Evolutionary conservation across 2,113 vertebrate genomes (phyloP), one percentile per base, ranked within the genome.

Genomic region (Rhagologus leucostigma): DNA sequence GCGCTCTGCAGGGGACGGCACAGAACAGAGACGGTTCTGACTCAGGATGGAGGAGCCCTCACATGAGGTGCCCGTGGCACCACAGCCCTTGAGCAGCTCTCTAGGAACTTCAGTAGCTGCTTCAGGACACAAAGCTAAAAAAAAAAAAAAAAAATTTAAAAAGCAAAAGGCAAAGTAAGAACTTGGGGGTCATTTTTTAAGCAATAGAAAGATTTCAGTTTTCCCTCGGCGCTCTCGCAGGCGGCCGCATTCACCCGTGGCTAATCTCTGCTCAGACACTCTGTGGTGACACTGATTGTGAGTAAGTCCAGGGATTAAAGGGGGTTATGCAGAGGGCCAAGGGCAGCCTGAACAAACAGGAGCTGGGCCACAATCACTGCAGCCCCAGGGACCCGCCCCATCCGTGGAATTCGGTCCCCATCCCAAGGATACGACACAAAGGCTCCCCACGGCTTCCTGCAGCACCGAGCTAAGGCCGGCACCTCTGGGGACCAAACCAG

Each of bases 191-290:
- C 1, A 3, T 41, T 79, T 89, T 44, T 44, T 9, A 79, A 79
- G 44, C 49, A 42, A 0, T 0, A 46, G 73, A 26, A 46, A 60
- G 12, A 7, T 24, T 39, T 27, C 14, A 1, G 0, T 22, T 47
- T 59, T 29, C 53, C 56, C 75, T 16, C 2, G 2, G 11, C 0
- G 3, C 19, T 78, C 13, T 59, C 9, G 3, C 47, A 1, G 46
- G 59, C 39, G 27, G 77, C 33, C 2, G 60, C 49, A 0, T 11
- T 89, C 64, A 37, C 20, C 87, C 3, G 0, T 21, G 8, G 1
- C 44, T 97, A 92, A 95, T 94, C 95, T 79, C 91, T 20, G 57
- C 91, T 89, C 84, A 89, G 94, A 94, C 69, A 0, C 49, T 44
- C 55, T 11, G 83, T 53, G 75, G 50, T 79, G 87, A 89, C 80